Conservation (phyloP, 2,797 vertebrate species). For the Allobates femoralis region DNA sequence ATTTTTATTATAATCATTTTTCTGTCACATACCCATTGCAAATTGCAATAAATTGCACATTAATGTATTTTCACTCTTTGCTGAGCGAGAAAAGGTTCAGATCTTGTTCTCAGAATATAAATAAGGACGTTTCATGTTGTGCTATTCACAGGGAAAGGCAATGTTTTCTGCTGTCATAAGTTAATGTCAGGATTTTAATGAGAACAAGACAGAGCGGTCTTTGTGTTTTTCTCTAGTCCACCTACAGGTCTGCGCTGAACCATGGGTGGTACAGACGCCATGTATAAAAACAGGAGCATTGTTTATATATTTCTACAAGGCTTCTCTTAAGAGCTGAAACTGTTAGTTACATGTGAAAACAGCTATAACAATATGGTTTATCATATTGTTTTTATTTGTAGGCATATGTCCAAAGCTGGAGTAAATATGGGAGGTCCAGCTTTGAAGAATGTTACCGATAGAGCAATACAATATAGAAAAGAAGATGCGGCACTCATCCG, state of each 20-base stretch:
- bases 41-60: constrained; percentile 58
- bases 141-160: constrained; percentile 36
- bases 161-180: constrained; percentile 33
- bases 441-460: too few relatives aligned
- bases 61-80: constrained; percentile 42
- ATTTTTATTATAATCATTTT: constrained; percentile 57
- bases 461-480: too few relatives aligned
- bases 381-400: background rate
- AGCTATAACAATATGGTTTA: background rate
- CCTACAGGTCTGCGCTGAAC: background rate
- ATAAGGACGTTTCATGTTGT: constrained; percentile 37
- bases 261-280: background rate
- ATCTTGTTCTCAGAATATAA: constrained; percentile 40
- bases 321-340: background rate
- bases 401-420: background rate
- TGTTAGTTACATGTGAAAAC: background rate
- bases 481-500: too few relatives aligned
- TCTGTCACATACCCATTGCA: constrained; percentile 42
- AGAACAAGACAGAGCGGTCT: constrained; percentile 21
- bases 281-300: background rate
- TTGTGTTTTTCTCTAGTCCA: background rate
- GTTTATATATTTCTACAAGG: background rate
- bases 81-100: constrained; percentile 11
- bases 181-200: constrained; percentile 35
- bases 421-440: too few relatives aligned